Percentiles rank a stretch among this genome's conserved stretches.
Evolutionary conservation across 2,888 invertebrate species (phyloP).

Genomic region (Cephalotes varians): DNA sequence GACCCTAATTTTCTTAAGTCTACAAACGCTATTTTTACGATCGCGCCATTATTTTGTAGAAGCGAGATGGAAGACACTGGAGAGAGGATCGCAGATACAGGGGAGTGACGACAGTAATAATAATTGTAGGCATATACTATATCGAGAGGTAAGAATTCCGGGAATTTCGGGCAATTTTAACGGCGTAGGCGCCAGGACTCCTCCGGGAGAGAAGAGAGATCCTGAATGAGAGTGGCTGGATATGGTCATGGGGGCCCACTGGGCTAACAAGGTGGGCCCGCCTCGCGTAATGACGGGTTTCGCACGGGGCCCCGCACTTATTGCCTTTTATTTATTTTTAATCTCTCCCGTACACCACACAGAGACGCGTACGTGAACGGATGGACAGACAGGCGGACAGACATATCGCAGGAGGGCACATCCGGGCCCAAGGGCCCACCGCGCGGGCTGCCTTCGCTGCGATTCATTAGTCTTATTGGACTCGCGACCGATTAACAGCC

Average conservation of each 20-base stretch:
- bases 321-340: constrained; percentile 85
- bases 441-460: constrained; percentile 65
- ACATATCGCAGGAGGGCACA: constrained; percentile 79
- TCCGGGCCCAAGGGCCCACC: constrained; percentile 81
- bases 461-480: constrained; percentile 80
- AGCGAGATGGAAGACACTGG: constrained; percentile 22
- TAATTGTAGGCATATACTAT: constrained; percentile 44
- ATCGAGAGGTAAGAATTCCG: constrained; percentile 80
- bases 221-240: constrained; percentile 82
- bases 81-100: constrained; percentile 39
- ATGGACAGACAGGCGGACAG: constrained; percentile 74
- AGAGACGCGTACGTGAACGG: constrained; percentile 72
- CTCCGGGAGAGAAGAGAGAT: constrained; percentile 69
- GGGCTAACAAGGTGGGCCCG: constrained; percentile 86
- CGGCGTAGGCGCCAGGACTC: constrained; percentile 84
- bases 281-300: constrained; percentile 85
- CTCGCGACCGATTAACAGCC: constrained; percentile 70
- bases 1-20: constrained; percentile 33
- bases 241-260: constrained; percentile 80
- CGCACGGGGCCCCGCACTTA: constrained; percentile 85
- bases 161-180: constrained; percentile 85
- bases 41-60: constrained; percentile 36
- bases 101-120: constrained; percentile 63
- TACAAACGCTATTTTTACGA: constrained; percentile 17
- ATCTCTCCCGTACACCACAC: constrained; percentile 79